Evolutionary conservation across 2,113 vertebrate species (phyloP), one percentile per base, ranked within the genome.

Genomic region (Butorides virescens): DNA sequence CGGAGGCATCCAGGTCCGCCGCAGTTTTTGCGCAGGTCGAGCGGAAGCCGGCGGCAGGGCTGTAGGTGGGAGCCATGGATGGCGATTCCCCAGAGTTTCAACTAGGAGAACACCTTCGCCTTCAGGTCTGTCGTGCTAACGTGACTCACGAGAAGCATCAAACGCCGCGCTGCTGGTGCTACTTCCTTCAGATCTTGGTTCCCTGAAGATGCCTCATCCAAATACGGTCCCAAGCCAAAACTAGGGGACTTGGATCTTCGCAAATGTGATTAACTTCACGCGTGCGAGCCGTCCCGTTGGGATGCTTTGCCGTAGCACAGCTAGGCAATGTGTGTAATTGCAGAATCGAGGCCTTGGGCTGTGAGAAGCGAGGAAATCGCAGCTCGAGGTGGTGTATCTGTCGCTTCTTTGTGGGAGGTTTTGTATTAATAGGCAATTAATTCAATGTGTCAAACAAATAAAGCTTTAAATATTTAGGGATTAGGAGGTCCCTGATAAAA

Each of bases 291-390:
- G 9, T 59, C 78, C 95, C 88, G 0, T 5, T 44, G 88, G 92
- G 88, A 77, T 74, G 74, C 90, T 11, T 61, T 71, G 7, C 74
- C 3, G 5, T 4, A 10, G 71, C 19, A 18, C 50, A 27, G 94
- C 42, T 76, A 90, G 90, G 90, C 42, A n/a, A n/a, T n/a, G 82
- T 93, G 75, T 73, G 61, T 88, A 91, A 96, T 76, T 91, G 90
- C 74, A 84, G 93, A 75, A 75, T 58, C 4, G 11, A 88, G 93
- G 90, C 92, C 87, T 76, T 76, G 7, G 95, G 94, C 88, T 63
- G 75, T 47, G 65, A 88, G 72, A 77, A 92, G 92, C 4, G 16
- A 72, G 81, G 91, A 49, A 86, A 72, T 86, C 72, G 8, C 92
- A 85, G 96, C 88, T 91, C 23, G 91, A 62, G 76, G 86, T 84